Conservation (phyloP, 2,797 vertebrate species). For the Neostethus bicornis region DNA sequence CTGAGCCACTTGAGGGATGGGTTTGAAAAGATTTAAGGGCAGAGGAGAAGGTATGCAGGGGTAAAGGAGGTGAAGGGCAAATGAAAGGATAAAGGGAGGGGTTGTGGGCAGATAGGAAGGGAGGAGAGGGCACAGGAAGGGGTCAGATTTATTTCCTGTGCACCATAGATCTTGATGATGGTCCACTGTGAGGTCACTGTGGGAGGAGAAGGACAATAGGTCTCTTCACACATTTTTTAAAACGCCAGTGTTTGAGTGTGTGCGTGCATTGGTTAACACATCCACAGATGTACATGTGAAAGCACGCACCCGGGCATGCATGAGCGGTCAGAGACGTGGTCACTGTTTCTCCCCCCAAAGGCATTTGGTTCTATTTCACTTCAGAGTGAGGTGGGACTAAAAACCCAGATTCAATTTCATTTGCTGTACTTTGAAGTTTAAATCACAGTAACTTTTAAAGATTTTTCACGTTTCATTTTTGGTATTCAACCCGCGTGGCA, state of each 20-base stretch:
- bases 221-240: slow-evolving; percentile 33
- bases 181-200: slow-evolving; percentile 55
- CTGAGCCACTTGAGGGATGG: slow-evolving; percentile 5
- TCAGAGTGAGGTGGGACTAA: slow-evolving; percentile 60
- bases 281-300: neutral
- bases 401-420: slow-evolving; percentile 64
- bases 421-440: slow-evolving; percentile 65
- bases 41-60: slow-evolving; percentile 40
- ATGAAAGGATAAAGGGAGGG: slow-evolving; percentile 45
- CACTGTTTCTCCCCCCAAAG: slow-evolving; percentile 46
- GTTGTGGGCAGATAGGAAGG: slow-evolving; percentile 34
- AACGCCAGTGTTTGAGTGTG: slow-evolving; percentile 17
- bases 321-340: slow-evolving; percentile 31
- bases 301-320: slow-evolving; percentile 2
- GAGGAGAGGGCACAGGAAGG: slow-evolving; percentile 58
- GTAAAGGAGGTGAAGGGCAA: slow-evolving; percentile 54
- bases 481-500: slow-evolving; percentile 39
- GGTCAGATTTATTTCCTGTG: slow-evolving; percentile 76
- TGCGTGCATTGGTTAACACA: slow-evolving; percentile 5
- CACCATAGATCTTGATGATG: slow-evolving; percentile 65
- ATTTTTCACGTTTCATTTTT: slow-evolving; percentile 40
- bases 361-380: slow-evolving; percentile 65
- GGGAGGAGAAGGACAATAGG: slow-evolving; percentile 58
- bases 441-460: slow-evolving; percentile 53
- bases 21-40: slow-evolving; percentile 34